Evolutionary conservation across 2,113 vertebrate genomes (phyloP).

Genomic region (Phyllostomus discolor): DNA sequence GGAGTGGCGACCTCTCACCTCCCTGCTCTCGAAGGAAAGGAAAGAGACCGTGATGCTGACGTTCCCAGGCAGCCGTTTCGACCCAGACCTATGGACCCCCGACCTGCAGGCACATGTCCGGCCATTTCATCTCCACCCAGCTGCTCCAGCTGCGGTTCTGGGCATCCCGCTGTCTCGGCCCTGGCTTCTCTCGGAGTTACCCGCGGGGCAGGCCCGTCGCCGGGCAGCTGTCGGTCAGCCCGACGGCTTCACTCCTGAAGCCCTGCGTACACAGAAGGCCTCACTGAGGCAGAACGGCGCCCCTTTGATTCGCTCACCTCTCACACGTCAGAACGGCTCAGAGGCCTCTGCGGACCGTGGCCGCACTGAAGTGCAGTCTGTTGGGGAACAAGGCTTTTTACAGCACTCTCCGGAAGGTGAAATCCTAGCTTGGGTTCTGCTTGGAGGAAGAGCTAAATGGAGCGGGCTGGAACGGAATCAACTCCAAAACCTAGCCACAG

Average conservation of each 20-base stretch:
- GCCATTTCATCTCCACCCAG: background rate
- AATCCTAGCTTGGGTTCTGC: background rate
- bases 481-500: background rate
- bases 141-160: background rate
- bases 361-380: background rate
- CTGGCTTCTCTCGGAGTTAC: background rate
- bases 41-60: background rate
- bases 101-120: background rate
- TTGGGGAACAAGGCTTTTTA: background rate
- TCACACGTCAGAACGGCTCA: background rate
- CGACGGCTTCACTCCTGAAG: background rate
- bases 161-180: background rate
- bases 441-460: background rate
- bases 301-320: constrained; percentile 22
- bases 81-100: rapidly evolving
- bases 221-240: background rate
- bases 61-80: background rate
- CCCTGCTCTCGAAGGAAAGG: background rate
- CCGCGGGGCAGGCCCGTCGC: background rate
- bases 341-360: background rate
- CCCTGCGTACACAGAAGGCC: constrained; percentile 17
- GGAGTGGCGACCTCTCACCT: background rate
- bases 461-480: background rate
- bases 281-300: background rate
- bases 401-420: background rate